A percentile compares a stretch with the other conserved stretches of the same genome.
These are phyloP conservation scores for Campylorhamphus procurvoides DNA, from an alignment of 2,113 vertebrate genomes.

Conservation along the genomic window DNA sequence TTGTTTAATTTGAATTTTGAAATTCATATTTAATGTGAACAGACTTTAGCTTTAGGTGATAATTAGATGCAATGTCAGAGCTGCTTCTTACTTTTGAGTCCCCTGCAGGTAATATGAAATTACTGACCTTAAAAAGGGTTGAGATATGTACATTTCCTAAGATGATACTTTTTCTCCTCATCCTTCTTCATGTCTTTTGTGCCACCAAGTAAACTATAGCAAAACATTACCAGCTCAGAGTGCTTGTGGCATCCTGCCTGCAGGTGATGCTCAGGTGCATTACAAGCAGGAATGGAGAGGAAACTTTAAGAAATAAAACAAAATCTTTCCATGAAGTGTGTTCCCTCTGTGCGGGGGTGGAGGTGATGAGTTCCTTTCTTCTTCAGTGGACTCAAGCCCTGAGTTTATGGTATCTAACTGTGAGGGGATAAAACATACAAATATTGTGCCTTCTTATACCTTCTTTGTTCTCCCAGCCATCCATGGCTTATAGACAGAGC, in stretches of 20 bases:
- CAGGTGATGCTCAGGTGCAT: neutral
- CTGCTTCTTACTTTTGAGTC: neutral
- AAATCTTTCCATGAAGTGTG: neutral
- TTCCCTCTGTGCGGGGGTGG: neutral
- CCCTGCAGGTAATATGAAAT: neutral
- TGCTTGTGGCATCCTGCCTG: neutral
- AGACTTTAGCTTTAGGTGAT: neutral
- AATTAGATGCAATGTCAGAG: neutral
- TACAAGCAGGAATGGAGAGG: neutral
- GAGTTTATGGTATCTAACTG: neutral
- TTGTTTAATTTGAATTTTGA: neutral
- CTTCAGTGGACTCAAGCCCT: neutral
- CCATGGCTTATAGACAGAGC: fast-evolving
- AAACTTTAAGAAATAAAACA: neutral
- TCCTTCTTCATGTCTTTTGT: neutral
- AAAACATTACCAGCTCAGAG: neutral
- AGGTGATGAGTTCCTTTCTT: neutral
- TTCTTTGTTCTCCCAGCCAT: neutral
- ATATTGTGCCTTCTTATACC: neutral
- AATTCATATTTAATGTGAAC: neutral
- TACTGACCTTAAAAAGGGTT: neutral
- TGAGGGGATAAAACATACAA: neutral
- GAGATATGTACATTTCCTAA: neutral
- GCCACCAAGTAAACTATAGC: neutral
- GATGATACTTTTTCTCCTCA: neutral